Base-by-base conservation (phyloP, 2,113 vertebrate species). In the Phalacrocorax pelagicus region DNA sequence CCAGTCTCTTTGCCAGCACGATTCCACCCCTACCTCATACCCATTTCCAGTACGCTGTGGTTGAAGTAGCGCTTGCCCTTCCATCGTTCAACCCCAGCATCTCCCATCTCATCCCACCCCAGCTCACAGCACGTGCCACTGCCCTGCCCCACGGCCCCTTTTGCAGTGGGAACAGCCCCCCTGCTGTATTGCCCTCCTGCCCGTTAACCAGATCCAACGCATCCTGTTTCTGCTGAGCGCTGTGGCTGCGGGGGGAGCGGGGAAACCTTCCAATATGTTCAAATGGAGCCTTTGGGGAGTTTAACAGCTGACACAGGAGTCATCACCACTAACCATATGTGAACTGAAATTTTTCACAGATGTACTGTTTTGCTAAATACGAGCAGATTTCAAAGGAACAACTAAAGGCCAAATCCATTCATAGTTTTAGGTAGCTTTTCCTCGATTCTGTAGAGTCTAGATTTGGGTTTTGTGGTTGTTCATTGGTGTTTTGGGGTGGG, bases 321-420 rank as follows among this genome's bases (percentile, higher is more conserved):
- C 69, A 81, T 63, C 74, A 44, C 40, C 82, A 16, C 71, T 61
- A 72, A 81, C 44, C 61, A 44, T 7, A 61, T 44, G 62, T 9
- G 40, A 81, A 52, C 67, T 16, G 49, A 26, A 49, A 8, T 29
- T 88, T 67, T 69, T 69, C 88, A 85, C 61, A 93, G 75, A 92
- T 57, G 62, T 18, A 65, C 44, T 22, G 12, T 32, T 94, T 73
- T 46, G 49, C 23, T 86, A 73, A 88, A 38, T 40, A 57, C 0
- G 30, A 81, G 51, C 67, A 95, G 82, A 62, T 86, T 84, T 95
- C 77, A 91, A 89, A 92, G 65, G 47, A 81, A 71, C 47, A 66
- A 62, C 38, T 66, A 17, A 78, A 94, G 67, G 52, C 40, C 47
- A 89, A 74, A 72, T 38, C 65, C 55, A 59, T 52, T 78, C 44